Conservation (phyloP, 1,140 invertebrate genomes). For the Pseudomyrmex pallidus region DNA sequence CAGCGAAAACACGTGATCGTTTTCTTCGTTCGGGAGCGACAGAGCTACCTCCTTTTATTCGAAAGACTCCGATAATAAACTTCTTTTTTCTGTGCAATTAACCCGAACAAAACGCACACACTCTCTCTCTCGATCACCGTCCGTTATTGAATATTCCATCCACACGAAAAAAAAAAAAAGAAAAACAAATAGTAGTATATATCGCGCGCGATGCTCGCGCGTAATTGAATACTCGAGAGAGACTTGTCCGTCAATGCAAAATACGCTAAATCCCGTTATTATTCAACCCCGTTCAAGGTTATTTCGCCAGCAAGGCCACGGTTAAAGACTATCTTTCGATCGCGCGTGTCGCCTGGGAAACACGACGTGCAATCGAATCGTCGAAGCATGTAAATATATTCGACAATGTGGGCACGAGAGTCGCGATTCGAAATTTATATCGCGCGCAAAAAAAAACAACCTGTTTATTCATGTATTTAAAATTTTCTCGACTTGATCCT, state of each 20-base stretch:
- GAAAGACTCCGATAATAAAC: conserved; percentile 74
- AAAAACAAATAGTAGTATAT: too few species aligned
- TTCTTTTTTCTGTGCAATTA: neutral
- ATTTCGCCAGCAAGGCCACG: conserved; percentile 39
- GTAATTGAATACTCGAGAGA: neutral
- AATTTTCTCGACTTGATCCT: too few species aligned
- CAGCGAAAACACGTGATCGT: too few species aligned
- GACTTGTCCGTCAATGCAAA: conserved; percentile 4
- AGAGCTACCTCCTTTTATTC: conserved; percentile 57
- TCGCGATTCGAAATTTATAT: too few species aligned
- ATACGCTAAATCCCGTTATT: conserved; percentile 54
- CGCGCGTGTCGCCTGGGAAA: conserved; percentile 16
- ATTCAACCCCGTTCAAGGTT: conserved; percentile 45
- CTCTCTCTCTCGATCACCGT: neutral
- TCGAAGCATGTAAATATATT: conserved; percentile 12
- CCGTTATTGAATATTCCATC: conserved; percentile 12
- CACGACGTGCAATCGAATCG: neutral
- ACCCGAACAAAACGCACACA: neutral
- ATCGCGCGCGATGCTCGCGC: neutral
- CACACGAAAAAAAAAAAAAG: neutral
- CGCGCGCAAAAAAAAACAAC: too few species aligned
- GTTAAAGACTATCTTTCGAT: conserved; percentile 50
- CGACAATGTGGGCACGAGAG: too few species aligned
- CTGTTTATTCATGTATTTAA: too few species aligned
- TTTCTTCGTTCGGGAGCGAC: too few species aligned